Conservation (phyloP, 2,797 vertebrate genomes). For the Pseudotriccus pelzelni region DNA sequence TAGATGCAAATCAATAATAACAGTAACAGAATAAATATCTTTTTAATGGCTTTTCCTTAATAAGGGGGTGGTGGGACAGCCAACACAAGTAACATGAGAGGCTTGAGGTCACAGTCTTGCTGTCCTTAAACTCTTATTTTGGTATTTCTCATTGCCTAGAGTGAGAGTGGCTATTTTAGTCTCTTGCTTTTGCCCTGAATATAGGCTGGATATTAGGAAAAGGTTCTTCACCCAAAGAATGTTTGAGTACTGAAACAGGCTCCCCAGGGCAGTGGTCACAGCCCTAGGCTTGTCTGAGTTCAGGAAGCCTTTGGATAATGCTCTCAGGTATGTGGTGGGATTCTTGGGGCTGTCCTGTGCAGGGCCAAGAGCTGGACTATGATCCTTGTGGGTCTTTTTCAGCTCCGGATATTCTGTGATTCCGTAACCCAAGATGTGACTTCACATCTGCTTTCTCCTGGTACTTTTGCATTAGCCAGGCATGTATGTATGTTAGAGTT, state of each 20-base stretch:
- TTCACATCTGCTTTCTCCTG: background rate
- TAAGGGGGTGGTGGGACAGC: background rate
- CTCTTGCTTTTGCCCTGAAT: background rate
- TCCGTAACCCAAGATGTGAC: background rate
- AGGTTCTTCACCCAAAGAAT: background rate
- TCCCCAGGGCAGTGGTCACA: background rate
- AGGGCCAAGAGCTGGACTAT: no score
- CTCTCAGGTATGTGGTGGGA: background rate
- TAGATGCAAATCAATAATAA: background rate
- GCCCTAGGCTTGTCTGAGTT: background rate
- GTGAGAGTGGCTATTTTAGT: background rate
- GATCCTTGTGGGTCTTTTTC: background rate
- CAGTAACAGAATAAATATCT: background rate
- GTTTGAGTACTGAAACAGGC: background rate
- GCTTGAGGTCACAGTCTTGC: background rate
- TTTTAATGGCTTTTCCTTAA: background rate
- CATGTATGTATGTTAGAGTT: accelerated
- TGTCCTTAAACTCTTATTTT: background rate
- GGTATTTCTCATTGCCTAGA: background rate
- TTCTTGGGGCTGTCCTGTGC: background rate
- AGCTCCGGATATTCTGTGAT: background rate
- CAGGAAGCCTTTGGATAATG: background rate
- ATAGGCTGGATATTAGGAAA: background rate
- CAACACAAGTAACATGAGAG: background rate
- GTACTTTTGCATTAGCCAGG: background rate